Conservation (phyloP, 2,888 invertebrate genomes). For the Nomada flava region DNA sequence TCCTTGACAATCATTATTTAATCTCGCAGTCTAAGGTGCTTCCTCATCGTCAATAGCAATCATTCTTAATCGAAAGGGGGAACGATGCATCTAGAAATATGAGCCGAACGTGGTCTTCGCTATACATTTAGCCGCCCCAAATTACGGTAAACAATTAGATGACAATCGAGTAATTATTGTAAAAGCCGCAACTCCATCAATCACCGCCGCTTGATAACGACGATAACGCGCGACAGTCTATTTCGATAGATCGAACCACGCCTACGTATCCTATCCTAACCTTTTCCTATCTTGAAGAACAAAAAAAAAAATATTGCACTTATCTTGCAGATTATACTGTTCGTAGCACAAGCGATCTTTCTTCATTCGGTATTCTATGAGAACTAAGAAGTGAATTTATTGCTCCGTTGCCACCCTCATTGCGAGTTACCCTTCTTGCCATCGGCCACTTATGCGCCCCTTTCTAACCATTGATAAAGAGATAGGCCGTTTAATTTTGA, state of each 20-base stretch:
- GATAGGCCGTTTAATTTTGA: neutral
- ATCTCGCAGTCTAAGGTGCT: neutral
- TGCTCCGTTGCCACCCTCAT: constrained; percentile 27
- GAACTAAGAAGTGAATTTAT: constrained; percentile 50
- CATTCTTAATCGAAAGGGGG: constrained; percentile 56
- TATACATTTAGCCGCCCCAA: constrained; percentile 70
- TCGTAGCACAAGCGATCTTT: constrained; percentile 41
- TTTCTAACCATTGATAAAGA: constrained; percentile 14
- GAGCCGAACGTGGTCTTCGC: constrained; percentile 45
- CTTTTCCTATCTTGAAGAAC: constrained; percentile 63
- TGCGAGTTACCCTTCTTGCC: neutral
- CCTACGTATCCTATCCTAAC: constrained; percentile 63
- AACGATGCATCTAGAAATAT: constrained; percentile 45
- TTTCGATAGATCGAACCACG: constrained; percentile 74
- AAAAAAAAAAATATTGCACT: constrained; percentile 61
- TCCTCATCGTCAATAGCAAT: constrained; percentile 45
- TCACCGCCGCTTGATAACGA: constrained; percentile 78
- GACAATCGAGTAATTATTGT: constrained; percentile 81
- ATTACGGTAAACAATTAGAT: constrained; percentile 76
- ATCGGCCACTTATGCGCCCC: neutral
- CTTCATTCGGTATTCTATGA: constrained; percentile 37
- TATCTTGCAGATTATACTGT: constrained; percentile 41
- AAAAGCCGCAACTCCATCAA: constrained; percentile 81
- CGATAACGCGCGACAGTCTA: constrained; percentile 69
- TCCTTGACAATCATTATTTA: neutral